phyloP scores from a whole-genome alignment of 2,797 vertebrate genomes.

The Percopsis omiscomaycus region DNA sequence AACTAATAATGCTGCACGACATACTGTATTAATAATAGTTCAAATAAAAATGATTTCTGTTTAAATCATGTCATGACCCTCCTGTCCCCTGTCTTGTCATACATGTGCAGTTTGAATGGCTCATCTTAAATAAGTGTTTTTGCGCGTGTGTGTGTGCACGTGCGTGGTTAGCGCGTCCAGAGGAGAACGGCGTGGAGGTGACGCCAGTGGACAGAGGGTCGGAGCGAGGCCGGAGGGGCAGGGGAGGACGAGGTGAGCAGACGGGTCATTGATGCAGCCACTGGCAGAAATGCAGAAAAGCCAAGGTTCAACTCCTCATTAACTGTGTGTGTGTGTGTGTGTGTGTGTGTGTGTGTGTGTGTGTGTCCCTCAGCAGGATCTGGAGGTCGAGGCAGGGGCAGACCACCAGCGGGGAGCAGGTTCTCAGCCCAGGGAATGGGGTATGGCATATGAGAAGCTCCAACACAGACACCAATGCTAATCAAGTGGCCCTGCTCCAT shows the following conservation, averaged over 20 bases:
- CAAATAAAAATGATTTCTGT: background rate
- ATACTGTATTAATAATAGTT: too few species aligned
- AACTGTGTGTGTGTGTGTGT: constrained; percentile 5
- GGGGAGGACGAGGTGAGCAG: constrained; percentile 78
- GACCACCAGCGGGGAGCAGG: constrained; percentile 82
- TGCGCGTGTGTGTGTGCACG: background rate
- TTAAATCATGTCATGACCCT: background rate
- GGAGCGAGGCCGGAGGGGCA: constrained; percentile 74
- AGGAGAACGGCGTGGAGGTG: constrained; percentile 91
- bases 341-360: constrained; percentile 7
- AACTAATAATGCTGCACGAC: too few species aligned
- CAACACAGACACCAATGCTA: too few species aligned
- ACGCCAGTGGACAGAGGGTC: constrained; percentile 80
- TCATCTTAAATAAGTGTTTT: background rate
- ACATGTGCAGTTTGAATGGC: background rate
- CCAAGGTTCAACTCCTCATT: background rate
- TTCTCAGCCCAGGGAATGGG: constrained; percentile 96
- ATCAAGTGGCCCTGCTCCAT: too few species aligned
- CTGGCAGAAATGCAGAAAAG: background rate
- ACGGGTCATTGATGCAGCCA: background rate
- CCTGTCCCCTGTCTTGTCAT: background rate
- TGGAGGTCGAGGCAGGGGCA: constrained; percentile 87
- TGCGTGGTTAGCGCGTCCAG: constrained; percentile 76
- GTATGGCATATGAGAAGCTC: constrained; percentile 70
- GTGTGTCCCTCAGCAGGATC: constrained; percentile 74